Percentiles rank a stretch among this genome's conserved stretches.
Evolutionary conservation across 2,797 vertebrate genomes (phyloP).

Genomic region (Saxicola maurus): DNA sequence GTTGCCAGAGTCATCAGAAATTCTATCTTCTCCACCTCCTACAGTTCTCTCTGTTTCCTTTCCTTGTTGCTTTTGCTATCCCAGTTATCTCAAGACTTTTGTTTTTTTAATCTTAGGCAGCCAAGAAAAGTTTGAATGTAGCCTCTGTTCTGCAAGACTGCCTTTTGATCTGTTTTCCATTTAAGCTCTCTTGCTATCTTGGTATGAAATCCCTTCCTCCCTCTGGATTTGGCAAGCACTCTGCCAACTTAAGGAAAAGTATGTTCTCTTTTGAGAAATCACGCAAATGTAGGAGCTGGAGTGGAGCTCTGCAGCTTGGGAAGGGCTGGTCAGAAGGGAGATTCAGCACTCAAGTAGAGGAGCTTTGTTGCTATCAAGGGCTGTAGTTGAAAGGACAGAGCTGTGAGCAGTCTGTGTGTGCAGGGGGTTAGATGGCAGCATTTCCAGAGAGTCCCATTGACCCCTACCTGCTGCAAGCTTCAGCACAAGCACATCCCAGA

Average conservation of each 20-base stretch:
- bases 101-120: background rate
- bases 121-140: constrained; percentile 14
- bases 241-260: background rate
- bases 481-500: background rate
- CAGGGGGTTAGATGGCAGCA: background rate
- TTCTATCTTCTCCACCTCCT: background rate
- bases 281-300: background rate
- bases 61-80: constrained; percentile 1
- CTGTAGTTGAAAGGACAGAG: background rate
- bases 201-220: constrained; percentile 24
- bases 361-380: background rate
- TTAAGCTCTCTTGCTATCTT: constrained; percentile 32
- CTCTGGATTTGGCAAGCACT: background rate
- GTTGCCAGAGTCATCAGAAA: constrained; percentile 34
- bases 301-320: background rate
- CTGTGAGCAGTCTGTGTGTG: background rate
- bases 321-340: background rate
- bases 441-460: background rate
- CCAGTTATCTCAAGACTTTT: background rate
- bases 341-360: background rate
- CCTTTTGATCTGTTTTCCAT: constrained; percentile 24
- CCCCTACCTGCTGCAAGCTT: background rate
- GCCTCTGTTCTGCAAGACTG: constrained; percentile 24
- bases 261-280: background rate
- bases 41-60: background rate